Evolutionary conservation across 2,888 invertebrate species (phyloP).

Genomic region (Polydrusus cervinus): DNA sequence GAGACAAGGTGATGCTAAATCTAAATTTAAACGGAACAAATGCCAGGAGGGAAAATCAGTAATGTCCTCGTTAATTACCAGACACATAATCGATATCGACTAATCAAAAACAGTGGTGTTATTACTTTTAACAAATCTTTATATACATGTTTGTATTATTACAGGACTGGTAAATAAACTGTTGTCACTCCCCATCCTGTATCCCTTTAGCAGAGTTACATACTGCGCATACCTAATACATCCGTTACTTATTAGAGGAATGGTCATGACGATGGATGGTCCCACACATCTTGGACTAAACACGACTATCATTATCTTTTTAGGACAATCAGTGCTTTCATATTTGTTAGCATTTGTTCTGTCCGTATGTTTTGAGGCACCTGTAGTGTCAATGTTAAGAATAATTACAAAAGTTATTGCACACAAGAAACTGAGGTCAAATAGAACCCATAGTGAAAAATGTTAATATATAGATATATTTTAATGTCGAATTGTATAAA

Average conservation of each 20-base stretch:
- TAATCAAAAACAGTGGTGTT: too few relatives aligned
- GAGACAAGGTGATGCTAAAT: too few relatives aligned
- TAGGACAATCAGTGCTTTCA: conserved; percentile 87
- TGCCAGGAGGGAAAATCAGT: too few relatives aligned
- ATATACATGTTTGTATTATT: too few relatives aligned
- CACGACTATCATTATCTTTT: conserved; percentile 84
- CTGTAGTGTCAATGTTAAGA: conserved; percentile 88
- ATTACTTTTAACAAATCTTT: too few relatives aligned
- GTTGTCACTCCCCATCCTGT: conserved; percentile 84
- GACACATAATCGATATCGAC: too few relatives aligned
- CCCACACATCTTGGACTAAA: conserved; percentile 87
- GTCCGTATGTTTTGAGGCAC: conserved; percentile 89
- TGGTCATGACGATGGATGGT: conserved; percentile 87
- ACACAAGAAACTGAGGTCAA: conserved; percentile 48
- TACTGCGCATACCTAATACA: conserved; percentile 91
- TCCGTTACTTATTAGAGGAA: conserved; percentile 85
- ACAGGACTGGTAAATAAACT: conserved; percentile 80
- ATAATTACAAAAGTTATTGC: conserved; percentile 66
- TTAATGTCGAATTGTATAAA: too few relatives aligned
- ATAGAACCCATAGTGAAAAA: conserved; percentile 14
- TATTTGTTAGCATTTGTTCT: conserved; percentile 85
- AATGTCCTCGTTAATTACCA: too few relatives aligned
- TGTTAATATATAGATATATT: not conserved
- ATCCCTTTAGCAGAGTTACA: conserved; percentile 90
- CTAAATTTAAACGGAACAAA: too few relatives aligned